Evolutionary conservation across 1,140 invertebrate genomes (phyloP).

Genomic region (Globodera rostochiensis): DNA sequence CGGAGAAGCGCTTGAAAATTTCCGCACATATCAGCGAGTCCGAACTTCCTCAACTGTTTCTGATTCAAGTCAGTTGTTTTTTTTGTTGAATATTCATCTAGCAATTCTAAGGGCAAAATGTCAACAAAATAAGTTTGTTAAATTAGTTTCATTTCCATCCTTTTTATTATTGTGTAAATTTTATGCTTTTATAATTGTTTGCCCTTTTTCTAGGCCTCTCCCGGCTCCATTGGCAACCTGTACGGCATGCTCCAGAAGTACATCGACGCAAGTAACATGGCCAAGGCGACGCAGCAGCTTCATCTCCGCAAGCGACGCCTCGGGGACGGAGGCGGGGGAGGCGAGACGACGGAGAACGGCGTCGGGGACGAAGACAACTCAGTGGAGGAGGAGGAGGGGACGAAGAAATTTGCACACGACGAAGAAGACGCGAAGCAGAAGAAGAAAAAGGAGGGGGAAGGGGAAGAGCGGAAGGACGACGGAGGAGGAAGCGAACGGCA

Average conservation of each 20-base stretch:
- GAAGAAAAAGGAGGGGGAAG: not conserved
- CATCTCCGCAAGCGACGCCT: slow-evolving; percentile 19
- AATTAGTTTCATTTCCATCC: too few species aligned
- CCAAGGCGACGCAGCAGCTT: slow-evolving; percentile 7
- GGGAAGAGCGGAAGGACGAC: not conserved
- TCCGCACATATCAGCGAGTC: slow-evolving; percentile 42
- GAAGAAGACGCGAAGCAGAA: not conserved
- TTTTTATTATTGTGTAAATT: not conserved
- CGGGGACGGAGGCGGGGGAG: not conserved
- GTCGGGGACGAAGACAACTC: not conserved
- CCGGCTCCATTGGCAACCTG: slow-evolving; percentile 14
- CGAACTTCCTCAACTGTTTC: slow-evolving; percentile 50
- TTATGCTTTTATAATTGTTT: slow-evolving; percentile 4
- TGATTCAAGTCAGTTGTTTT: slow-evolving; percentile 36
- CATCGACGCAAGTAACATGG: slow-evolving; percentile 9
- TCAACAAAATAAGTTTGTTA: too few species aligned
- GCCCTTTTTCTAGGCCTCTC: slow-evolving; percentile 11
- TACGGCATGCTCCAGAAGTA: slow-evolving; percentile 10
- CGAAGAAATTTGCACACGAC: slow-evolving; percentile 6
- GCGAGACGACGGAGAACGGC: not conserved
- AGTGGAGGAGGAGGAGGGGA: not conserved
- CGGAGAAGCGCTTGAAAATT: slow-evolving; percentile 52
- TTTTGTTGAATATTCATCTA: not conserved
- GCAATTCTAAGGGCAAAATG: too few species aligned
- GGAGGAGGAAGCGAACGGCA: slow-evolving; percentile 1